Evolutionary conservation across 2,113 vertebrate genomes (phyloP).

Genomic region (Saguinus midas): DNA sequence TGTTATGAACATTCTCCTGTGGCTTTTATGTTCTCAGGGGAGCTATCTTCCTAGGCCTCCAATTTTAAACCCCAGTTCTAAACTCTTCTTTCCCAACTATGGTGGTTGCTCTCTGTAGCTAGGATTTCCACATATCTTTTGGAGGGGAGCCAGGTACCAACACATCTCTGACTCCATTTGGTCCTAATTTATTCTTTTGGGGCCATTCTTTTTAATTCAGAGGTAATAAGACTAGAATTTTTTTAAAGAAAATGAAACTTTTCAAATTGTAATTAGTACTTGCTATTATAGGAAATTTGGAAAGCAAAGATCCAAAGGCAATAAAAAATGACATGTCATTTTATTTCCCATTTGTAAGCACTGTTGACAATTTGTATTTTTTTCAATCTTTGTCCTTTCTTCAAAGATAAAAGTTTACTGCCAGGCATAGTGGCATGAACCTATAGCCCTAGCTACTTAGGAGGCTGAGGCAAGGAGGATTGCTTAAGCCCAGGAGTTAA

Average conservation of each 20-base stretch:
- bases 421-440: neutral
- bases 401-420: neutral
- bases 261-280: constrained; percentile 22
- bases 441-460: neutral
- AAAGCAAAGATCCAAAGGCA: constrained; percentile 41
- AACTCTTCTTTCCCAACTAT: neutral
- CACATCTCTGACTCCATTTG: neutral
- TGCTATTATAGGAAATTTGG: constrained; percentile 41
- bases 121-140: neutral
- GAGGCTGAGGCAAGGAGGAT: neutral
- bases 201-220: constrained; percentile 21
- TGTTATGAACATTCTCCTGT: neutral
- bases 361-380: constrained; percentile 21
- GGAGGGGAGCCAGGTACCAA: neutral
- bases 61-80: neutral
- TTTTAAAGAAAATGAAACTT: constrained; percentile 8
- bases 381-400: constrained; percentile 39
- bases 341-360: neutral
- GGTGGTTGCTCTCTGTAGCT: neutral
- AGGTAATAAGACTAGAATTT: constrained; percentile 5
- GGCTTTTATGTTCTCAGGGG: neutral
- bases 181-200: constrained; percentile 1
- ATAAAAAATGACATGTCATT: constrained; percentile 12
- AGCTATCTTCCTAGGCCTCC: neutral
- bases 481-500: neutral